phyloP scores from a whole-genome alignment of 2,797 vertebrate species.

The Sylvia borin region DNA sequence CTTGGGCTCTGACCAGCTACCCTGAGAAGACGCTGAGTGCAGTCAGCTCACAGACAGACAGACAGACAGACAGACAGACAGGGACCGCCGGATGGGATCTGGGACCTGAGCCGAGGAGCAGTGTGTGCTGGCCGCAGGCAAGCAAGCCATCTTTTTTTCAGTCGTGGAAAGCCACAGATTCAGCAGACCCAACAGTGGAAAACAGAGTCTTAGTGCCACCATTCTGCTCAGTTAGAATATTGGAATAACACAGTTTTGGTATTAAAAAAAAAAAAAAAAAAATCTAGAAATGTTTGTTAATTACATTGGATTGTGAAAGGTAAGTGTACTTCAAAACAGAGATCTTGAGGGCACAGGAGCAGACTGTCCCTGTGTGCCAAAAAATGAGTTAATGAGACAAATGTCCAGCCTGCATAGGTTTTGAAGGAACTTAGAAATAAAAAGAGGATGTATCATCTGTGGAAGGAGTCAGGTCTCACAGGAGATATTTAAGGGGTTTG shows the following conservation, averaged over 20 bases:
- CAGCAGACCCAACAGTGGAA: not conserved
- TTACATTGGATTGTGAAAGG: not conserved
- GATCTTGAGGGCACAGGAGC: not conserved
- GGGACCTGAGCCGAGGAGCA: rapidly evolving
- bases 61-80: too few species aligned
- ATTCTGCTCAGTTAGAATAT: not conserved
- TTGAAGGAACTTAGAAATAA: not conserved
- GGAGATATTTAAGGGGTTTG: not conserved
- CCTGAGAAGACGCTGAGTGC: not conserved
- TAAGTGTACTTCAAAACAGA: not conserved
- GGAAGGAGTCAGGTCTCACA: not conserved
- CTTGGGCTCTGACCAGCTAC: not conserved
- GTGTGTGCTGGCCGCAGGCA: rapidly evolving
- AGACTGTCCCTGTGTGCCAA: not conserved
- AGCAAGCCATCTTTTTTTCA: not conserved
- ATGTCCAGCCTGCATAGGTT: not conserved
- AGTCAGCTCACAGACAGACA: not conserved
- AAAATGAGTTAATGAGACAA: not conserved
- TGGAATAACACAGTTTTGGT: not conserved
- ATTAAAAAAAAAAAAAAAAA: not conserved
- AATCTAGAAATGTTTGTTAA: not conserved
- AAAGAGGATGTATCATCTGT: not conserved
- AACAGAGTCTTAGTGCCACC: not conserved
- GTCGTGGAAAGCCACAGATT: not conserved
- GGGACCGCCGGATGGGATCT: rapidly evolving